A percentile compares a stretch with the other conserved stretches of the same genome.
Evolutionary conservation across 2,113 vertebrate genomes (phyloP).

Genomic region (Ramphastos sulfuratus): DNA sequence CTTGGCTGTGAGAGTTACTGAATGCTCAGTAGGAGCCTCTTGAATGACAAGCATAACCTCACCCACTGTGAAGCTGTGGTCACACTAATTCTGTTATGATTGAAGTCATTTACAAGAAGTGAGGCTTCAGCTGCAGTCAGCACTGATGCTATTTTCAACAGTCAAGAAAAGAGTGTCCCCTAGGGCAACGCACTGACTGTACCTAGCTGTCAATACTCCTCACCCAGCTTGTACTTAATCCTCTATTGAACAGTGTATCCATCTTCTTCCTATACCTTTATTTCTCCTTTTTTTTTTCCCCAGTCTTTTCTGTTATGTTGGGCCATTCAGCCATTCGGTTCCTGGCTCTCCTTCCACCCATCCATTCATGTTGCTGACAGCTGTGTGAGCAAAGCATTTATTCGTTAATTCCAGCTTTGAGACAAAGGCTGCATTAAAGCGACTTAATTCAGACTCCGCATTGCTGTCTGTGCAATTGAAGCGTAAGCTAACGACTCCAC

Average conservation of each 20-base stretch:
- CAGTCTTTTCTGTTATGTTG: neutral
- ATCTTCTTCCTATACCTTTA: neutral
- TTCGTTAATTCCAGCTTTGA: neutral
- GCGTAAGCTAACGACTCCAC: neutral
- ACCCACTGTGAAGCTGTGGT: conserved; percentile 59
- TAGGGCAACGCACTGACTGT: neutral
- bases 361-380: neutral
- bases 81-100: conserved; percentile 74
- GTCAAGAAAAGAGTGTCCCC: conserved; percentile 33
- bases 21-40: neutral
- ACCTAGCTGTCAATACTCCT: conserved; percentile 31
- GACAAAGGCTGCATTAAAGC: neutral
- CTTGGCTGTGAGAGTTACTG: neutral
- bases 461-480: neutral
- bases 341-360: neutral
- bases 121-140: conserved; percentile 63
- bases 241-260: neutral
- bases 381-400: neutral
- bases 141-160: conserved; percentile 59
- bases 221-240: neutral
- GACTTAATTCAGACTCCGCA: neutral
- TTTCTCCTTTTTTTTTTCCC: no score
- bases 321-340: neutral
- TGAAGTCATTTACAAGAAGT: conserved; percentile 86
- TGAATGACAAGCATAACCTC: neutral